Percentiles rank a stretch among this genome's conserved stretches.
phyloP scores from a whole-genome alignment of 1,140 invertebrate genomes.

The Dendrolimus kikuchii region DNA sequence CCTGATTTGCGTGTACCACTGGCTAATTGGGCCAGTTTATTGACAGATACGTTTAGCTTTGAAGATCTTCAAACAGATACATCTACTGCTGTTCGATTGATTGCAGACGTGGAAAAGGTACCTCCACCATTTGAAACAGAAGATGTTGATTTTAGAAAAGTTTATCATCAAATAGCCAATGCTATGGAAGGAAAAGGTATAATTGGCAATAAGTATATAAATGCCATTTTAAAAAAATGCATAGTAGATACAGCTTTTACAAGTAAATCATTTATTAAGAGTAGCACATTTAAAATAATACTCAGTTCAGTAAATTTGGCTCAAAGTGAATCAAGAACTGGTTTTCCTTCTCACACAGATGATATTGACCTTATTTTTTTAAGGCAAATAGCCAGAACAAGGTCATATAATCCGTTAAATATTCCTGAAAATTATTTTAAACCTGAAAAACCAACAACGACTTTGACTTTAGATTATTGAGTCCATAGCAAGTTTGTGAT shows the following conservation, averaged over 20 bases:
- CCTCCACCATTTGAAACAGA: conserved; percentile 30
- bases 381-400: conserved; percentile 33
- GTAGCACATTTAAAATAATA: conserved; percentile 21
- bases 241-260: conserved; percentile 44
- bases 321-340: conserved; percentile 18
- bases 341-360: conserved; percentile 22
- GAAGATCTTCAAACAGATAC: conserved; percentile 47
- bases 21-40: conserved; percentile 40
- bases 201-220: conserved; percentile 24
- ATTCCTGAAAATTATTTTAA: conserved; percentile 38
- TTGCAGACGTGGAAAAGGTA: conserved; percentile 50
- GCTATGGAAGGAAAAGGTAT: conserved; percentile 53
- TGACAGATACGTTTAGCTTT: conserved; percentile 31
- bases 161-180: conserved; percentile 50
- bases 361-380: conserved; percentile 29
- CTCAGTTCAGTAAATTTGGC: conserved; percentile 26
- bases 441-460: conserved; percentile 7
- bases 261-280: conserved; percentile 43
- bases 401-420: conserved; percentile 49
- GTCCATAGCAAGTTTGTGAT: not conserved
- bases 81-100: conserved; percentile 40
- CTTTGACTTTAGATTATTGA: no score
- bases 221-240: conserved; percentile 39
- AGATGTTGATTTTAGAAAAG: conserved; percentile 40
- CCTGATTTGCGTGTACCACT: conserved; percentile 28